Evolutionary conservation across 2,113 vertebrate genomes (phyloP), one percentile per base, ranked within the genome.

Genomic region (Hippocampus comes): DNA sequence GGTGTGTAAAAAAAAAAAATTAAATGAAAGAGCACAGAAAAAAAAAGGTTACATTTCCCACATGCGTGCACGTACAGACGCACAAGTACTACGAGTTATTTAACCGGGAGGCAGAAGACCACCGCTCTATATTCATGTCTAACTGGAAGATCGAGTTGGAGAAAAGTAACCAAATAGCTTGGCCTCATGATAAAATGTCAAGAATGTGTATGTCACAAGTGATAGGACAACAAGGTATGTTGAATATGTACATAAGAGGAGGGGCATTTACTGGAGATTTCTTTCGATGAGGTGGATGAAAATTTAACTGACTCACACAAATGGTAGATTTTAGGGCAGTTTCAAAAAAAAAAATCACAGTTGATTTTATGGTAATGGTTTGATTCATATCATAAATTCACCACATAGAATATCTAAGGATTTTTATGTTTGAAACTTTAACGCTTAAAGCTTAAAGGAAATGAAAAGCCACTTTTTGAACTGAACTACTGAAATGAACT

Each of bases 151-250:
- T 81, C 67, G 57, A 80, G 80, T 72, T 42, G 70, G 70, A 65
- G 46, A 59, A 78, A 79, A 72, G 74, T 65, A 79, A 86, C 66
- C 15, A 73, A 74, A 17, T 65, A 68, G 72, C 67, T 27, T 41
- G 71, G 75, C 77, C 70, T 78, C 72, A 70, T 68, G 20, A 76
- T 73, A 83, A 38, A 84, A 88, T 70, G 80, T 84, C 41, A 87
- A 84, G 84, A 88, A 90, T 88, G 82, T 78, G 65, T 84, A 78
- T 77, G 80, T 82, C 74, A 78, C 71, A 56, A 2, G 69, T 59
- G 78, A 81, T 72, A n/a, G 53, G 61, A 83, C 59, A 4, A 11
- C 76, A 75, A 57, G 73, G 81, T 23, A 75, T 78, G 75, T 73
- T 74, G 72, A 38, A 38, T 38, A 38, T 38, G 34, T 6, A 38